Evolutionary conservation across 2,797 vertebrate species (phyloP), one percentile per base, ranked within the genome.

Genomic region (Nannoperca australis): DNA sequence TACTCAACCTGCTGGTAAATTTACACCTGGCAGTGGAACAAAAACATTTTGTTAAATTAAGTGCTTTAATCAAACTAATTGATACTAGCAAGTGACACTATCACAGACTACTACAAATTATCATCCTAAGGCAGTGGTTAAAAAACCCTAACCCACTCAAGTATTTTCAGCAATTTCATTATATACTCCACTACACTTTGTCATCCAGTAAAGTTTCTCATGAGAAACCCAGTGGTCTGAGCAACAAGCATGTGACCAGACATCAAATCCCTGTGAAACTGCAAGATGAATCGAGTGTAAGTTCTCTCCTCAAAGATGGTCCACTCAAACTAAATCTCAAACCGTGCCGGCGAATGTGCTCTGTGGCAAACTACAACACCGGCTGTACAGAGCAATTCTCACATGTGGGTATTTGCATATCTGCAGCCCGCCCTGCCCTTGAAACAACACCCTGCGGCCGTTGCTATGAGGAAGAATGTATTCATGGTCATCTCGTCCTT

Each of bases 31-130:
- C 70, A 74, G 76, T 68, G 55, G 50, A 73, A 84, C 50, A 24
- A 89, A 85, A 87, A 79, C 87, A 79, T 82, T 90, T 82, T 65
- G 81, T 87, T 67, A 68, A 67, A 83, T 64, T 50, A 86, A 85
- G 51, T 63, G 74, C 40, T 67, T 78, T 78, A 85, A 85, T 86
- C 59, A 71, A 72, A 69, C 64, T 78, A 75, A 85, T 53, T 62
- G 53, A 64, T n/a, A 56, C 53, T 24, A 66, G 44, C 44, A 40
- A 40, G 44, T 32, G 20, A 62, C 24, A 15, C 17, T 34, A 53
- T 36, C 49, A 60, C 51, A 1, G 12, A 70, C 24, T 20, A 1
- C 30, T 13, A 36, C 49, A 55, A 44, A 18, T 13, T 2, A 73
- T 47, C 58, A 22, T 36, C 47, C 44, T 5, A 8, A 20, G 36